Evolutionary conservation across 2,797 vertebrate species (phyloP), one percentile per base, ranked within the genome.

Genomic region (Sciaenops ocellatus): DNA sequence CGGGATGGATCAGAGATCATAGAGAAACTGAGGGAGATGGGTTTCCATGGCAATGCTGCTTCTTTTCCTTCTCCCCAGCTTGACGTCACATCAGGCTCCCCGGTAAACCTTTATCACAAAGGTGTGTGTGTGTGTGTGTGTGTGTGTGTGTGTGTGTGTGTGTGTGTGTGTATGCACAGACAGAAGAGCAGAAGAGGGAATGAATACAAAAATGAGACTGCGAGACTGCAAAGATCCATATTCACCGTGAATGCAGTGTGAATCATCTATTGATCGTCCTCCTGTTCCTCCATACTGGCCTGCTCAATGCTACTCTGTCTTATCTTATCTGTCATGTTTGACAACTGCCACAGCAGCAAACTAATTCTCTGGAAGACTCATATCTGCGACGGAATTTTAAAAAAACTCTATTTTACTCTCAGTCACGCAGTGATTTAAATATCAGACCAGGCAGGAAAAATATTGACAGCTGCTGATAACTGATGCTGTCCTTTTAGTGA

Each of bases 21-120:
- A 80, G 84, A 85, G 80, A 73, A 92, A 87, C 74, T 41, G 79
- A 89, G 89, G 84, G 86, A 95, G 89, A 90, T 73, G 55, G 88
- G 94, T 95, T 95, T 93, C 94, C 93, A 95, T 95, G 93, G 93
- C 89, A 91, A 95, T 93, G 50, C 66, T 68, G 70, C 76, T 73
- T 87, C 42, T 79, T 85, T 82, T 70, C 52, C 85, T 83, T 80
- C 84, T 69, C 75, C 67, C 48, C 77, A 62, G 78, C 48, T 79
- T 91, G 91, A 94, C 92, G 90, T 95, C 94, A 95, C 90, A 17
- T 60, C 63, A 57, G 86, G 73, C 85, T 89, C 83, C 76, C 79
- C 83, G 85, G 76, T 90, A 87, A 94, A 92, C 90, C 90, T 89
- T 84, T 68, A 73, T 80, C 84, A 79, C 73, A 69, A 78, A 90